A percentile compares a stretch with the other conserved stretches of the same genome.
Conservation (phyloP, 2,113 vertebrate genomes). For the Epinephelus lanceolatus region DNA sequence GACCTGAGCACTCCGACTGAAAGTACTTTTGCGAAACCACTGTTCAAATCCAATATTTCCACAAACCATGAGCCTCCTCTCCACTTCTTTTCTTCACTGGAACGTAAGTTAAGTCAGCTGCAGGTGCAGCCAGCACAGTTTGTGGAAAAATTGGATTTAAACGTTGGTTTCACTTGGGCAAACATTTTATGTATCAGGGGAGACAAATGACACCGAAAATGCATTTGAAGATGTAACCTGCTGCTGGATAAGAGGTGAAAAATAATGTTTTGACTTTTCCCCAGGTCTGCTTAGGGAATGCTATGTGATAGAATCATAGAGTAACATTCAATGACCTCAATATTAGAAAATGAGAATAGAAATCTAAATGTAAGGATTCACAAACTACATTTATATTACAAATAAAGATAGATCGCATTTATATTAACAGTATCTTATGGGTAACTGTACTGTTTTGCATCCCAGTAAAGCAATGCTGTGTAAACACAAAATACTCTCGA, state of each 20-base stretch:
- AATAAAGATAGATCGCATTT: not conserved
- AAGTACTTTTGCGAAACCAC: constrained; percentile 19
- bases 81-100: constrained; percentile 18
- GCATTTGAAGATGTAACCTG: constrained; percentile 30
- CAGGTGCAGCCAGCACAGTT: constrained; percentile 16
- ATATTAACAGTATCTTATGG: not conserved
- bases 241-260: constrained; percentile 11
- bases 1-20: constrained; percentile 43
- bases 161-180: constrained; percentile 11
- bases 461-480: not conserved
- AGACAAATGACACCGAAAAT: constrained; percentile 11
- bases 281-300: not conserved
- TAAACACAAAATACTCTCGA: not conserved
- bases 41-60: constrained; percentile 48
- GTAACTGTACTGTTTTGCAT: not conserved
- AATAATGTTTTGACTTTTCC: constrained; percentile 23
- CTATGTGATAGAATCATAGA: not conserved
- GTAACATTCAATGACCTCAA: not conserved
- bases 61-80: constrained; percentile 2
- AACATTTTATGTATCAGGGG: constrained; percentile 32
- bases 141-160: constrained; percentile 32
- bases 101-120: constrained; percentile 23
- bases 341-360: constrained; percentile 7
- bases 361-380: not conserved
- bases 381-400: not conserved